phyloP scores from a whole-genome alignment of 2,113 vertebrate species.

The Bombycilla garrulus region DNA sequence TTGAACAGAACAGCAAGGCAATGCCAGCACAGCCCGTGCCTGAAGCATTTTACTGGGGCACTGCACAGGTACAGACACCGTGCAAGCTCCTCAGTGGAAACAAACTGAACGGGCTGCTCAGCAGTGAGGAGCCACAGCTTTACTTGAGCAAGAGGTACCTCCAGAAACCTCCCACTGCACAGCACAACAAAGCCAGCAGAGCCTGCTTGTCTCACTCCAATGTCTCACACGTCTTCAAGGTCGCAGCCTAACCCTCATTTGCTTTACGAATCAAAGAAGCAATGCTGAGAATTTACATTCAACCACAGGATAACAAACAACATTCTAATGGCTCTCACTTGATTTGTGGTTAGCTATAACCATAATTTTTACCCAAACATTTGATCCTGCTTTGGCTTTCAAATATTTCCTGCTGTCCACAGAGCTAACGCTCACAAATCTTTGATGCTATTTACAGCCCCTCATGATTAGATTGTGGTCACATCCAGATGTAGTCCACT shows the following conservation, averaged over 20 bases:
- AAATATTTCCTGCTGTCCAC: conserved; percentile 62
- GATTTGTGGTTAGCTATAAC: conserved; percentile 43
- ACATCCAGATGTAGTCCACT: conserved; percentile 33
- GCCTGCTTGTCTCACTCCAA: background rate
- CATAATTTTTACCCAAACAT: conserved; percentile 67
- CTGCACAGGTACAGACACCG: rapidly evolving
- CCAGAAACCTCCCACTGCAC: background rate
- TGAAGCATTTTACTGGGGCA: background rate
- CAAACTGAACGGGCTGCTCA: background rate
- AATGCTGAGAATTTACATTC: background rate
- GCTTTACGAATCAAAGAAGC: conserved; percentile 6
- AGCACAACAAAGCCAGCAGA: background rate
- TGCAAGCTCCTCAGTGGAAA: background rate
- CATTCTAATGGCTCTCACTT: conserved; percentile 50
- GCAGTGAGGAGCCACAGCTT: background rate
- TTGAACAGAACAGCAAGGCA: background rate
- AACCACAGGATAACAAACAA: conserved; percentile 30
- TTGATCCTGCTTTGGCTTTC: conserved; percentile 57
- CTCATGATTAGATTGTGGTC: conserved; percentile 34
- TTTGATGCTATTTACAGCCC: conserved; percentile 65
- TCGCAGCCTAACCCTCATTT: background rate
- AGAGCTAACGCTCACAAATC: conserved; percentile 42
- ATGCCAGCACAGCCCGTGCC: background rate
- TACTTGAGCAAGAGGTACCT: background rate
- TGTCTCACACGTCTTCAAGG: background rate